Evolutionary conservation across 2,888 invertebrate genomes (phyloP).

Genomic region (Chamaedrilus cognettii): DNA sequence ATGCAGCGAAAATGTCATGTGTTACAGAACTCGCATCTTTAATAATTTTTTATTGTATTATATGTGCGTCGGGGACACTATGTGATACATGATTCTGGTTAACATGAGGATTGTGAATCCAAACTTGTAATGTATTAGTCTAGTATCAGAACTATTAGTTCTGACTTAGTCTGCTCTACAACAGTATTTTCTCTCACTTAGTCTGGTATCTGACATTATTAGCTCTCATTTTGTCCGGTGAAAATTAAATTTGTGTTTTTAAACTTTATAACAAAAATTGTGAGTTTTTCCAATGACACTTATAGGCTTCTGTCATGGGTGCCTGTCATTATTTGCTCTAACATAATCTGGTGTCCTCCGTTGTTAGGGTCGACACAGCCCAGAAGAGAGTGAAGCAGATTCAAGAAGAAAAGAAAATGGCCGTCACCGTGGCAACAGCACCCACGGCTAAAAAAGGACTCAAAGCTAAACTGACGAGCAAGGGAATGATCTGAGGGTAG

Average conservation of each 20-base stretch:
- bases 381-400: conserved; percentile 36
- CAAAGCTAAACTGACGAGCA: conserved; percentile 41
- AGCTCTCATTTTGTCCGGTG: background rate
- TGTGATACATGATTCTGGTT: no score
- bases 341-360: background rate
- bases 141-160: no score
- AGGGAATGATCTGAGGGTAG: conserved; percentile 39
- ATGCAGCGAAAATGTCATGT: no score
- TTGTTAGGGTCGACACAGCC: conserved; percentile 18
- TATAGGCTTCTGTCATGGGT: no score
- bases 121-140: no score
- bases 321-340: background rate
- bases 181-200: background rate
- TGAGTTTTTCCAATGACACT: no score
- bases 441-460: conserved; percentile 34
- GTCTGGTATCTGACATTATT: background rate
- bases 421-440: conserved; percentile 12
- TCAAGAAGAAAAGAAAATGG: conserved; percentile 33
- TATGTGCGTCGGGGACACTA: no score
- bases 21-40: no score
- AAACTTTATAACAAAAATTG: no score
- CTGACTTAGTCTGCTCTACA: background rate
- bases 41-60: no score
- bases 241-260: conserved; percentile 6
- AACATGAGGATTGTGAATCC: no score